phyloP scores from a whole-genome alignment of 2,797 vertebrate genomes.

The Bradypus variegatus region DNA sequence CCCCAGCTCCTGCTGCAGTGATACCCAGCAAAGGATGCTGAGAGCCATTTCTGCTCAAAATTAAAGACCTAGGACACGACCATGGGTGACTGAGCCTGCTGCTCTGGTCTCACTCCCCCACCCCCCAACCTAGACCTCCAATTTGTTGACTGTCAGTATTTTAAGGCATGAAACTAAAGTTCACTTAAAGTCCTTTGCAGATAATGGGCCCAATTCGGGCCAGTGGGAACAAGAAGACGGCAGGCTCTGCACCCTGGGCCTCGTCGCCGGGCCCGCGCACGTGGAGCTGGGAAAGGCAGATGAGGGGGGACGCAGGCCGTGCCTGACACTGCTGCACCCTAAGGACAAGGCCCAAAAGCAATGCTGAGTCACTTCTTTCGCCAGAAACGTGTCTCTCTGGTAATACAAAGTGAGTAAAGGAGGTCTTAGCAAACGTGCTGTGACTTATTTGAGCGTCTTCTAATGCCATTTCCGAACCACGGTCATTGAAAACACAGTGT shows the following conservation, averaged over 20 bases:
- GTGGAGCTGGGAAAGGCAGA: not conserved
- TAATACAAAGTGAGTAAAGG: not conserved
- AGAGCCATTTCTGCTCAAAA: not conserved
- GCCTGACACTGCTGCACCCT: not conserved
- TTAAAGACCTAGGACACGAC: not conserved
- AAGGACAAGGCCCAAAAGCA: not conserved
- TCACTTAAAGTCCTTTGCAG: not conserved
- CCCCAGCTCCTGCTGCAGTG: not conserved
- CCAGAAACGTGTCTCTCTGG: not conserved
- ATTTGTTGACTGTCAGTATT: not conserved
- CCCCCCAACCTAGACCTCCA: not conserved
- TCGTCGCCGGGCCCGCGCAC: not conserved
- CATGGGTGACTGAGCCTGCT: rapidly evolving
- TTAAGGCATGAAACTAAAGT: not conserved
- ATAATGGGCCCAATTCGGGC: not conserved
- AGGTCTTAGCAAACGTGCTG: not conserved
- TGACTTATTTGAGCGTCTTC: not conserved
- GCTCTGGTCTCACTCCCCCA: not conserved
- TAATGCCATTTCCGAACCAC: not conserved
- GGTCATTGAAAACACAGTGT: rapidly evolving
- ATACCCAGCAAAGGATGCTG: rapidly evolving
- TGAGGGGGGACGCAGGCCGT: no score
- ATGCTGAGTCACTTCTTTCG: no score
- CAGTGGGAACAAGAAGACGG: rapidly evolving
- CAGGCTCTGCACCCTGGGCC: not conserved